Evolutionary conservation across 35 echinoderm and acorn worm genomes (phyloP), one percentile per base, ranked within the genome.

Genomic region (Anneissia japonica): DNA sequence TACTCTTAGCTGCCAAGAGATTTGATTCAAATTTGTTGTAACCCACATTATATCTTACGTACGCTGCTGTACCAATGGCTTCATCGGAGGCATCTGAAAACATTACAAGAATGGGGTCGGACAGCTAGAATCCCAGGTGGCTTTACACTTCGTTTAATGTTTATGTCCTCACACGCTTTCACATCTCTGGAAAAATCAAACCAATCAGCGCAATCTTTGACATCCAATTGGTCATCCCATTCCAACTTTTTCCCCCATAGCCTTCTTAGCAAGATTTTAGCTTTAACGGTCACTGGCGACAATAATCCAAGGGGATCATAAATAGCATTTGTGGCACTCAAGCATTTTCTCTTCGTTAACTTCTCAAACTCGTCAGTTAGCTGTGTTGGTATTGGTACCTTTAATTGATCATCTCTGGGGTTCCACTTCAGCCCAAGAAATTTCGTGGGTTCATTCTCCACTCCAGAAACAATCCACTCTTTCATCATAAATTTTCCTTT

Each of bases 61-160:
- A 89, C 30, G 87, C 92, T 23, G 83, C 83, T 16, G 79, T 46
- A 16, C 87, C 87, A 5, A 89, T 31, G 12, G 85, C 90, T 72
- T 92, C 31, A 28, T 92, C 84, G 4, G 90, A 92, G 26, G 77
- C 90, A 87, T 92, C 90, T 10, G 84, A 92, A 40, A 92, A 87
- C 37, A 87, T 81, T 0, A 82, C 33, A 11, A 92, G 31, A 1
- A 31, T 75, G 0, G 84, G 85, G 46, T 51, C 30, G 31, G 14
- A 55, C n/a, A n/a, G n/a, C 16, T 30, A n/a, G n/a, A n/a, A n/a
- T n/a, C n/a, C n/a, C n/a, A n/a, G 10, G 30, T 34, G 90, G 90
- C 30, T 83, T 92, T 26, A 87, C 38, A 37, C 90, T 87, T 34
- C 90, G 21, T 23, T 28, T 36, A 29, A 92, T 76, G 34, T 73